These are phyloP conservation scores for Coturnix japonica DNA, from an alignment of 2,113 vertebrate species.

Conservation along the genomic window DNA sequence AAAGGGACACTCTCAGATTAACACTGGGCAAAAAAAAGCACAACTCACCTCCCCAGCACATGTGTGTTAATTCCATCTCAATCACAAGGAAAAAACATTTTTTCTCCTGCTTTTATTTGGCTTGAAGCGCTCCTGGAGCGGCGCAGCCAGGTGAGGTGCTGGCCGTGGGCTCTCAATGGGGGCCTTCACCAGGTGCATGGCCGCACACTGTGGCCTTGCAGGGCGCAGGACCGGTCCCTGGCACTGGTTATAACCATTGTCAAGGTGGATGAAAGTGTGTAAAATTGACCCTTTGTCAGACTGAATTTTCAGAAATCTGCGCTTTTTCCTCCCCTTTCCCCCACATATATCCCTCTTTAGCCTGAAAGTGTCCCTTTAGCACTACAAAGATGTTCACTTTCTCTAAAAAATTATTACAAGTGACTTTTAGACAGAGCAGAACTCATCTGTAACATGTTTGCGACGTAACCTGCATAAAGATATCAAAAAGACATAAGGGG, in stretches of 20 bases:
- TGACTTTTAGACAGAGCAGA: conserved; percentile 53
- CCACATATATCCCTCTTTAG: conserved; percentile 49
- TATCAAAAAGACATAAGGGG: conserved; percentile 72
- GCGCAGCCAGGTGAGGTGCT: not conserved
- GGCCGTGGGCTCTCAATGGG: accelerated
- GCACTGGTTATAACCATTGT: accelerated
- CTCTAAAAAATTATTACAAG: conserved; percentile 65
- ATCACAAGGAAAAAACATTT: accelerated
- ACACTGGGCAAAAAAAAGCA: not conserved
- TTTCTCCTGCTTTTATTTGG: not conserved
- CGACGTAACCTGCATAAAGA: conserved; percentile 73
- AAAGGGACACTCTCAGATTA: conserved; percentile 49
- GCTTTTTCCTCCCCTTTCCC: not conserved
- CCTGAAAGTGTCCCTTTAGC: conserved; percentile 64
- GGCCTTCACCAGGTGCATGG: not conserved
- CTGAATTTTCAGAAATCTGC: not conserved
- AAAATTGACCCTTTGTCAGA: not conserved
- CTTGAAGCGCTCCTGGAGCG: not conserved
- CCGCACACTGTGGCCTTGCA: not conserved
- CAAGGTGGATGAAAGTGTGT: not conserved
- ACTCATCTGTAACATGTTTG: conserved; percentile 73
- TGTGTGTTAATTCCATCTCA: not conserved
- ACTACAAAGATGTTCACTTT: conserved; percentile 68
- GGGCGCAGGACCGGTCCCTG: not conserved
- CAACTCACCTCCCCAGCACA: not conserved